Conservation (phyloP, 2,888 invertebrate genomes). For the Drosophila dives region DNA sequence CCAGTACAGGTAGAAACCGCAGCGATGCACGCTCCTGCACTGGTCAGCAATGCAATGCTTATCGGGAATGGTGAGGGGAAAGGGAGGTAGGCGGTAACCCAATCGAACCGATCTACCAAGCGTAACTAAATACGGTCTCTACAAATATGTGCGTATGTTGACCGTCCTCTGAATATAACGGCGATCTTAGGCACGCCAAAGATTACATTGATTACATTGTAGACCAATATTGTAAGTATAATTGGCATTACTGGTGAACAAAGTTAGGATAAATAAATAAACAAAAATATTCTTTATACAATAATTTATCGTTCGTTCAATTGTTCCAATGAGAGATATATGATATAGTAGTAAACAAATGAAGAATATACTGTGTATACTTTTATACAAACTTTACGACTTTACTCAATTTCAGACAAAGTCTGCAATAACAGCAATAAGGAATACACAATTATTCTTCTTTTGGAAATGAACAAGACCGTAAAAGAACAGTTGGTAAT, state of each 20-base stretch:
- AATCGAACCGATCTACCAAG: constrained; percentile 21
- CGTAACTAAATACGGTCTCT: constrained; percentile 4
- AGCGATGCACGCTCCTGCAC: constrained; percentile 33
- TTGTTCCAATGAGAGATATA: not conserved
- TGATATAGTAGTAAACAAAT: not conserved
- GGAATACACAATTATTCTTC: not conserved
- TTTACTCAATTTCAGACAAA: too few relatives aligned
- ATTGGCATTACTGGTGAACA: not conserved
- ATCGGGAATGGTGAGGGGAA: too few relatives aligned
- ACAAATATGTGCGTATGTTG: not conserved
- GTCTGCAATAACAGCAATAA: not conserved
- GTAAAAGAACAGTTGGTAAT: not conserved
- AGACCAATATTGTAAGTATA: not conserved
- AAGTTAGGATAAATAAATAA: not conserved
- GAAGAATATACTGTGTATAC: not conserved
- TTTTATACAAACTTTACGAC: too few relatives aligned
- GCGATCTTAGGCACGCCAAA: not conserved
- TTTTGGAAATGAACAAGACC: not conserved
- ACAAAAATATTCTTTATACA: not conserved
- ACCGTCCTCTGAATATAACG: not conserved
- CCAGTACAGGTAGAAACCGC: constrained; percentile 20
- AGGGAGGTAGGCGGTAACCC: constrained; percentile 12
- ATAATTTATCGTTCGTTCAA: not conserved
- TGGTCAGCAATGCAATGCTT: not conserved
- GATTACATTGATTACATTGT: not conserved